Evolutionary conservation across 2,888 invertebrate species (phyloP), one percentile per base, ranked within the genome.

Genomic region (Meteorus colon): DNA sequence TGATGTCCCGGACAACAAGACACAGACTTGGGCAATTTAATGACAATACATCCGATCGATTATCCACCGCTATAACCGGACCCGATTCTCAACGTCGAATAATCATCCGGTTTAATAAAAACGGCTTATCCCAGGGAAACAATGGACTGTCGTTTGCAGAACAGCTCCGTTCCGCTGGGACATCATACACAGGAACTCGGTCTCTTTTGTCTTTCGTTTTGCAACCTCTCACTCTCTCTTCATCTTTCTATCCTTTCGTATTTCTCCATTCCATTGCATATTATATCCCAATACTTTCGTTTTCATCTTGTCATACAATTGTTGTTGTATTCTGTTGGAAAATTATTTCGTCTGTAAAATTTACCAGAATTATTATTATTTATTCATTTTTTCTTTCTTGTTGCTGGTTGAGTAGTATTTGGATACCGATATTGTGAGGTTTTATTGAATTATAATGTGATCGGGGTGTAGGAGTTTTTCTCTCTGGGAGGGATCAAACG

Each of bases 31-130:
- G 55, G 55, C 66, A 66, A n/a, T 71, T 78, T 74, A 74, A 76
- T 68, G 72, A 74, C 74, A 78, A 77, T 72, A 69, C 55, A 63
- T 79, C 19, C 68, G 74, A 77, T 80, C 78, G 78, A 81, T 81
- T 76, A 69, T 75, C 73, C 62, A 68, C 72, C 41, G 74, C 63
- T 59, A 55, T 19, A 63, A 73, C 37, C 27, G 62, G 70, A 55
- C 55, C 55, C 29, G 82, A 83, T 84, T 79, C 79, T 83, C 80
- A 74, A 84, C 81, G 84, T 83, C 79, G 82, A 82, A 86, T 86
- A 87, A 87, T 85, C 84, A 85, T 86, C 83, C 77, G 83, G 80
- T 84, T 86, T 86, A 86, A 86, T 87, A 87, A 87, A 87, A 86
- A 85, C 84, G 86, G 86, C 86, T 87, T 86, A 87, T 84, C 83